Percentiles rank a stretch among this genome's conserved stretches.
Conservation (phyloP, 2,113 vertebrate genomes). For the Gasterosteus aculeatus region DNA sequence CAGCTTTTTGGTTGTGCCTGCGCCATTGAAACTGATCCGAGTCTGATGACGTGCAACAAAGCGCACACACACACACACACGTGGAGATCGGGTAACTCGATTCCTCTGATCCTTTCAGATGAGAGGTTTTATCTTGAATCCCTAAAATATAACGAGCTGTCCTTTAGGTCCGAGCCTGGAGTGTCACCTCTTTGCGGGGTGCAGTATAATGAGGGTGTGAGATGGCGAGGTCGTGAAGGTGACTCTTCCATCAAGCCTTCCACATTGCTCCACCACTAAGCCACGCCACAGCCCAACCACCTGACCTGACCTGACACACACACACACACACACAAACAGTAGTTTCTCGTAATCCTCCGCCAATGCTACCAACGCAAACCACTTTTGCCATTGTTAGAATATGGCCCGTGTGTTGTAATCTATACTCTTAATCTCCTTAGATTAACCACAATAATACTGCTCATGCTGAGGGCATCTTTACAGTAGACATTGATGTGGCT, state of each 20-base stretch:
- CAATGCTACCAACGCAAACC: constrained; percentile 17
- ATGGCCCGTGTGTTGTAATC: constrained; percentile 57
- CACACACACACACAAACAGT: neutral
- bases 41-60: constrained; percentile 35
- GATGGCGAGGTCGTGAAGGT: constrained; percentile 25
- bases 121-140: constrained; percentile 64
- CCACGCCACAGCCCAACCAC: constrained; percentile 34
- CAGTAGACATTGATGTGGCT: constrained; percentile 24
- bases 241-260: constrained; percentile 11
- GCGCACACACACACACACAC: constrained; percentile 10
- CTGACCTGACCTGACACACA: constrained; percentile 13
- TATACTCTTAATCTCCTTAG: constrained; percentile 68
- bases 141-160: constrained; percentile 43
- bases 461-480: constrained; percentile 52
- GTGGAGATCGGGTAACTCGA: constrained; percentile 59
- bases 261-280: neutral
- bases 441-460: constrained; percentile 67
- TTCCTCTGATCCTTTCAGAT: constrained; percentile 58
- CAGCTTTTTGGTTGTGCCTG: constrained; percentile 47
- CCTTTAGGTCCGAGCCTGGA: constrained; percentile 48
- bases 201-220: constrained; percentile 51
- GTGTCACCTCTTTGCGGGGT: constrained; percentile 52
- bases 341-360: constrained; percentile 41
- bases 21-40: constrained; percentile 64
- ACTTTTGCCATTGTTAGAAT: constrained; percentile 35